Evolutionary conservation across 2,797 vertebrate species (phyloP).

Genomic region (Gila robusta): DNA sequence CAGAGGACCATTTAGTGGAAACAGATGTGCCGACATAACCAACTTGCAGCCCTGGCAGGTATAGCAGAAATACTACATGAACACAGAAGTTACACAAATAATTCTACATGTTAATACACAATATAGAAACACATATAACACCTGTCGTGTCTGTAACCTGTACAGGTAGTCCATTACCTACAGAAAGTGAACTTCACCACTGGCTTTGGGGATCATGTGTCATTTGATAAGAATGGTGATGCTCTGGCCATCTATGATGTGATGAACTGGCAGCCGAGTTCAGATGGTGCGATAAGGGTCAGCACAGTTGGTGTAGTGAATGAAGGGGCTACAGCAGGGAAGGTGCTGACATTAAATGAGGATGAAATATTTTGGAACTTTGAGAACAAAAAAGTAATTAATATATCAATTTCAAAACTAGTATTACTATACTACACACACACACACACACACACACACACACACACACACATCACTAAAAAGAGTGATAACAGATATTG

Average conservation of each 20-base stretch:
- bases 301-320: conserved; percentile 72
- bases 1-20: conserved; percentile 69
- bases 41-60: conserved; percentile 78
- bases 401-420: background rate
- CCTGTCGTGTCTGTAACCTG: background rate
- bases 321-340: conserved; percentile 52
- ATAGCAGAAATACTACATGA: background rate
- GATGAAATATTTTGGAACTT: conserved; percentile 76
- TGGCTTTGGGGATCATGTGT: conserved; percentile 73
- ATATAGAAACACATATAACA: background rate
- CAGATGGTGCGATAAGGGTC: conserved; percentile 65
- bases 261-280: conserved; percentile 73
- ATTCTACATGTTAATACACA: background rate
- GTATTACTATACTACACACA: no score
- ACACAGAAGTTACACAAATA: conserved; percentile 54
- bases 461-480: background rate
- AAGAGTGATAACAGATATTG: background rate
- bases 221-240: conserved; percentile 78
- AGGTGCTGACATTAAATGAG: conserved; percentile 69
- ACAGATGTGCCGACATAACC: conserved; percentile 70
- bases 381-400: conserved; percentile 50
- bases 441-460: background rate
- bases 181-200: conserved; percentile 70
- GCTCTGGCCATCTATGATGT: conserved; percentile 75
- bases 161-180: conserved; percentile 73